Evolutionary conservation across 2,113 vertebrate genomes (phyloP).

Genomic region (Puffinus mauretanicus): DNA sequence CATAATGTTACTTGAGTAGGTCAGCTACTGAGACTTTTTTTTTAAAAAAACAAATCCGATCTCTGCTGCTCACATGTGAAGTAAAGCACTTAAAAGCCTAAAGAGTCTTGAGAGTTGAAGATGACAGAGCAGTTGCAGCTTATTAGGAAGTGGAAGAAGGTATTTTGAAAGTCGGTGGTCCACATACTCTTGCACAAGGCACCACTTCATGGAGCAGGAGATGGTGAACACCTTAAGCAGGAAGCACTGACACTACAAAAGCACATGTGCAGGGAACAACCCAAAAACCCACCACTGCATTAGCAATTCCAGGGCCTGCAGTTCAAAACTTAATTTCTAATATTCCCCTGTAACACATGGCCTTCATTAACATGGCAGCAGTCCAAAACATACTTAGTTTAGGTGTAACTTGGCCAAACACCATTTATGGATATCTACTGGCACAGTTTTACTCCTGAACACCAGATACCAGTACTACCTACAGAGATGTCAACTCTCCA

Average conservation of each 20-base stretch:
- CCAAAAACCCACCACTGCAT: not conserved
- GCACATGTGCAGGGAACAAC: not conserved
- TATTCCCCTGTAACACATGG: not conserved
- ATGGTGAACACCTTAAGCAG: not conserved
- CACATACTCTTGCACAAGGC: not conserved
- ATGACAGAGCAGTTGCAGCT: not conserved
- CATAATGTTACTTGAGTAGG: not conserved
- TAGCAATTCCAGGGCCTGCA: not conserved
- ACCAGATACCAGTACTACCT: not conserved
- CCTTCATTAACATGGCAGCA: not conserved
- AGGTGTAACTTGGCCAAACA: not conserved
- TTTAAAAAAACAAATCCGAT: not conserved
- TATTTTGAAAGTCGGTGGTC: not conserved
- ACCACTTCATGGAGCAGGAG: not conserved
- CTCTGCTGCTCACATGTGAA: not conserved
- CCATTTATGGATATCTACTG: not conserved
- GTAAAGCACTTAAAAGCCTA: not conserved
- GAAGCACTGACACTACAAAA: not conserved
- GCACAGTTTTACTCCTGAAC: not conserved
- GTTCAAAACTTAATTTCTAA: not conserved
- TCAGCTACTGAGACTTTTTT: not conserved
- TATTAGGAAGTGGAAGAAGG: not conserved
- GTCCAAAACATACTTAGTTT: not conserved
- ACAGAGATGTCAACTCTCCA: not conserved
- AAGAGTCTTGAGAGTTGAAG: not conserved